phyloP scores from a whole-genome alignment of 2,888 invertebrate species.

The Troglohyphantes excavatus region DNA sequence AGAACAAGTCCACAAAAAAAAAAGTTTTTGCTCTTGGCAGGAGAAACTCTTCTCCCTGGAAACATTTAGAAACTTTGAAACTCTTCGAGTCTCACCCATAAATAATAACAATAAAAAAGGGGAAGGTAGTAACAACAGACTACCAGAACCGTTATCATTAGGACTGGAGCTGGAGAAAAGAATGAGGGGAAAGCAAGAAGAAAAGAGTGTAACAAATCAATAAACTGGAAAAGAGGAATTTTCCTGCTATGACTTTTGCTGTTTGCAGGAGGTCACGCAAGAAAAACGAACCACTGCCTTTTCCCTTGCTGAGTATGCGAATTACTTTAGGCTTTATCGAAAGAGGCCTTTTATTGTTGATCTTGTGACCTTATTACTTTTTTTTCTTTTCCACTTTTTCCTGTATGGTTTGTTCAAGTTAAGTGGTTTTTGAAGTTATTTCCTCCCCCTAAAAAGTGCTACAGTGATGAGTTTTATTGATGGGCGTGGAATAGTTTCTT shows the following conservation, averaged over 20 bases:
- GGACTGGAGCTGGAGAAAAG: conserved; percentile 32
- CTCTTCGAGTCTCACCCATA: conserved; percentile 57
- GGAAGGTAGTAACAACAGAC: conserved; percentile 42
- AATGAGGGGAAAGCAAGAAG: conserved; percentile 26
- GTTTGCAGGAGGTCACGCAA: conserved; percentile 64
- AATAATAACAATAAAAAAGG: conserved; percentile 68
- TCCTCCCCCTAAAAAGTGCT: conserved; percentile 60
- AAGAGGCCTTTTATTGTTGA: conserved; percentile 75
- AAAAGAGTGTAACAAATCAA: conserved; percentile 63
- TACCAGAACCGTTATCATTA: conserved; percentile 69
- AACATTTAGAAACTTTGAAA: conserved; percentile 69
- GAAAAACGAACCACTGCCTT: conserved; percentile 66
- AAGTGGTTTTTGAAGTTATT: conserved; percentile 77
- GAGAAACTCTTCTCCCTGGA: conserved; percentile 18
- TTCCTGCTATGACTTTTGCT: conserved; percentile 68
- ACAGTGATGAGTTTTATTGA: conserved; percentile 68
- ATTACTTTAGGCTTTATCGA: conserved; percentile 77
- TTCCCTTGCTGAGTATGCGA: conserved; percentile 75
- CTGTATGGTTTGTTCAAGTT: conserved; percentile 75
- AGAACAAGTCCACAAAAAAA: conserved; percentile 12
- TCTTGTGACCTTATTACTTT: conserved; percentile 75
- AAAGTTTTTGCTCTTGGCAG: conserved; percentile 20
- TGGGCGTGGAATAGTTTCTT: conserved; percentile 45
- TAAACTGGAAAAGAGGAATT: conserved; percentile 59
- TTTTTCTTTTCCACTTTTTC: conserved; percentile 36